Evolutionary conservation across 2,113 vertebrate genomes (phyloP), one percentile per base, ranked within the genome.

Genomic region (Junco hyemalis): DNA sequence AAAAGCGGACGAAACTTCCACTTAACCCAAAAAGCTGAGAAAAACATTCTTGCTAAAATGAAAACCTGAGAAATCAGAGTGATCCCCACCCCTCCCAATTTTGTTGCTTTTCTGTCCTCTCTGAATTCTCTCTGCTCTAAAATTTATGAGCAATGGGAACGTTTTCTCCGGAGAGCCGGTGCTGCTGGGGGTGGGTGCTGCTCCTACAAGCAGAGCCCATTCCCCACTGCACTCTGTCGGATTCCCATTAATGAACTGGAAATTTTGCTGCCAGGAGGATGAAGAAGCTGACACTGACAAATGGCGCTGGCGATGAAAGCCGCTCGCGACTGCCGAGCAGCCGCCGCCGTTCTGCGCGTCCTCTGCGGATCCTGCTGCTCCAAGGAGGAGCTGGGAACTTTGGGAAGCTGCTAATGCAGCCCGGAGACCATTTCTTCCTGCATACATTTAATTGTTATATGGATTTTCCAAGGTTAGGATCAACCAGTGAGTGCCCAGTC

Each of bases 121-220:
- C 33, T 1, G 0, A 4, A 57, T 35, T 35, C 56, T 5, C 22
- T 86, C 59, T 5, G 2, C 38, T 82, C 70, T 47, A 11, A 12
- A 31, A 40, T 68, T 76, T 24, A 29, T 0, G 5, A 64, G 22
- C 13, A 15, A 45, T 63, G 60, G 51, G 77, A 73, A 36, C 0
- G 0, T 12, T 47, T 73, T 44, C 23, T 21, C 8, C 0, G 0
- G 9, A 22, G 63, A 51, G 24, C 47, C 0, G 3, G 11, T 1
- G 60, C 38, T 42, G 29, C 50, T 0, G 5, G 28, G 10, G 23
- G 3, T 35, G 66, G 70, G 24, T 28, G 74, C 33, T 1, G 8
- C 0, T 92, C 31, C 56, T 25, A 5, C 14, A 17, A 11, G 63
- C 71, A 35, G 24, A 79, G 42, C 24, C 1, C 28, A 9, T 28